Evolutionary conservation across 2,888 invertebrate genomes (phyloP).

Genomic region (Aspidiotus destructor): DNA sequence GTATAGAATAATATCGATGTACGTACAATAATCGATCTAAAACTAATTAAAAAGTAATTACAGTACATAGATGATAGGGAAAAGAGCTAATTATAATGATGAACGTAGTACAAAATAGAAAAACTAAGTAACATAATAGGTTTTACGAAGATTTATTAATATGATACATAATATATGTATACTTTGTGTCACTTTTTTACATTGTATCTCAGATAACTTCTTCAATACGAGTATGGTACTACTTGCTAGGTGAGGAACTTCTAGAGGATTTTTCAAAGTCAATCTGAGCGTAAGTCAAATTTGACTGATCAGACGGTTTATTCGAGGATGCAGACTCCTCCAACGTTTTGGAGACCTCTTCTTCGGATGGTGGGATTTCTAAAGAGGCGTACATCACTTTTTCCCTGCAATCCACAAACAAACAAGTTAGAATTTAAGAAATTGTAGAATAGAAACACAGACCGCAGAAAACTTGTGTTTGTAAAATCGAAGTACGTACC

Average conservation of each 20-base stretch:
- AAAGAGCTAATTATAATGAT: neutral
- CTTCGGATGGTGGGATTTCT: constrained; percentile 47
- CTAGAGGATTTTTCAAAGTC: constrained; percentile 49
- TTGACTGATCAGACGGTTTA: constrained; percentile 40
- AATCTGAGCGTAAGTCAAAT: constrained; percentile 66
- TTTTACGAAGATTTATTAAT: neutral
- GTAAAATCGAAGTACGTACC: too few species aligned
- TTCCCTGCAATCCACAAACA: constrained; percentile 36
- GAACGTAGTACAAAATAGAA: neutral
- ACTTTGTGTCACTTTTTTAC: neutral
- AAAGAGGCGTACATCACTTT: constrained; percentile 51
- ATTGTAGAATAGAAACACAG: neutral
- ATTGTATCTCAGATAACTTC: neutral
- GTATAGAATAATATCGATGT: neutral
- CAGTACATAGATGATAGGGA: too few species aligned
- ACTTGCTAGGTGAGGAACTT: constrained; percentile 21
- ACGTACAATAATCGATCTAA: too few species aligned
- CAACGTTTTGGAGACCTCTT: constrained; percentile 34
- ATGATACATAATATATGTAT: neutral
- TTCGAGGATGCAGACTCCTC: constrained; percentile 26
- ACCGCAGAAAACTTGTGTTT: too few species aligned
- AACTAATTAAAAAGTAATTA: too few species aligned
- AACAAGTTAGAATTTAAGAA: constrained; percentile 3
- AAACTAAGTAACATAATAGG: neutral
- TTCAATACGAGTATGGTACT: neutral